Evolutionary conservation across 2,797 vertebrate genomes (phyloP), one percentile per base, ranked within the genome.

Genomic region (Phaenicophaeus curvirostris): DNA sequence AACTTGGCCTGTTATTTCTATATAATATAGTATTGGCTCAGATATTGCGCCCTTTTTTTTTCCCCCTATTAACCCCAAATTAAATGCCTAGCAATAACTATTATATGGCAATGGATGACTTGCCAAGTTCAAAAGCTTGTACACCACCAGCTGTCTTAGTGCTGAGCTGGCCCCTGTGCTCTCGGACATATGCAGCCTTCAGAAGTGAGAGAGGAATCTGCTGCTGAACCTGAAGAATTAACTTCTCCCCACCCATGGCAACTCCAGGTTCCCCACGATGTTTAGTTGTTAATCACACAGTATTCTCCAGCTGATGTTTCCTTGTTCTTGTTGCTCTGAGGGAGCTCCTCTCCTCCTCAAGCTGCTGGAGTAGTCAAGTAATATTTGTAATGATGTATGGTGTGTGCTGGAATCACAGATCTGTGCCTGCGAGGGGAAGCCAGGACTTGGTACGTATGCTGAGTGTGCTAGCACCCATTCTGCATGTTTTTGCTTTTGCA

Each of bases 331-430:
- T n/a, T 79, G 48, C 33, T 82, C 1, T 12, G 23, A 44, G 59
- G 12, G 50, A 18, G 30, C 24, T 75, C 61, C 16, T 50, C 6
- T 44, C 19, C 62, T 67, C 31, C 80, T 85, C 0, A 0, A 30
- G 69, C 82, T 69, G 74, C 77, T 53, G 68, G 35, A 68, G 79
- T 21, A 16, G 33, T 4, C 3, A 8, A 13, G n/a, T 16, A 4
- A 27, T 0, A 2, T 55, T 57, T 63, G 41, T 30, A 3, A 0
- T 2, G 31, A 5, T 19, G 25, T 4, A 6, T 0, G 0, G 33
- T 5, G 8, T 8, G 35, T 0, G 5, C 80, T 25, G 78, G 68
- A 33, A 78, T 23, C 9, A 2, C 21, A 2, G 14, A 37, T 51
- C 67, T 67, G 65, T 0, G 0, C 71, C 37, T 37, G 17, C 0